Percentiles rank a stretch among this genome's conserved stretches.
Evolutionary conservation across 2,113 vertebrate species (phyloP).

Genomic region (Melanostigma gelatinosum): DNA sequence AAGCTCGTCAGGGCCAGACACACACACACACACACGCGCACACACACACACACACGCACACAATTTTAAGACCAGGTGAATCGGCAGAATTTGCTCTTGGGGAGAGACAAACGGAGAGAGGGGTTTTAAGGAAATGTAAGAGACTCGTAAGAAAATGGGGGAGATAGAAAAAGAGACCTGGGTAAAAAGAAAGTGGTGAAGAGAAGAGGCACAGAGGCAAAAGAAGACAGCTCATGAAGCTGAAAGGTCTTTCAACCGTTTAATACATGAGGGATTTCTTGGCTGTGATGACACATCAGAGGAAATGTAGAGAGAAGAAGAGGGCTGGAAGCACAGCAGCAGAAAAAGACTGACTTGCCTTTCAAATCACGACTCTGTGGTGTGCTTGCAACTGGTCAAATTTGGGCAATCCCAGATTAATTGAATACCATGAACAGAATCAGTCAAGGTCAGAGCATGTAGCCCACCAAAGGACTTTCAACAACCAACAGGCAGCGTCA

Average conservation of each 20-base stretch:
- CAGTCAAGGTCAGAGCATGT: slow-evolving; percentile 1
- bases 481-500: slow-evolving; percentile 5
- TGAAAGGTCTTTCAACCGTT: slow-evolving; percentile 60
- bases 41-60: slow-evolving; percentile 9
- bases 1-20: slow-evolving; percentile 70
- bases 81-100: slow-evolving; percentile 67
- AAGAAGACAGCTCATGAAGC: slow-evolving; percentile 47
- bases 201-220: slow-evolving; percentile 30
- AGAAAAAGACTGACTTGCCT: slow-evolving; percentile 55
- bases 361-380: slow-evolving; percentile 23
- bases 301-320: slow-evolving; percentile 44
- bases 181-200: slow-evolving; percentile 28
- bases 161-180: slow-evolving; percentile 5
- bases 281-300: slow-evolving; percentile 60
- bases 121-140: slow-evolving; percentile 42
- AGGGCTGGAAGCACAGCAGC: slow-evolving; percentile 28
- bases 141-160: slow-evolving; percentile 6
- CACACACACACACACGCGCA: slow-evolving; percentile 10
- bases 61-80: slow-evolving; percentile 66
- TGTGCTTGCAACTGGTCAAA: slow-evolving; percentile 36
- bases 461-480: neutral
- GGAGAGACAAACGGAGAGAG: slow-evolving; percentile 50
- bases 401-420: slow-evolving; percentile 44
- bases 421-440: slow-evolving; percentile 16
- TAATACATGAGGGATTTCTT: slow-evolving; percentile 57